Evolutionary conservation across 2,888 invertebrate genomes (phyloP).

Genomic region (Polylopha cassiicola): DNA sequence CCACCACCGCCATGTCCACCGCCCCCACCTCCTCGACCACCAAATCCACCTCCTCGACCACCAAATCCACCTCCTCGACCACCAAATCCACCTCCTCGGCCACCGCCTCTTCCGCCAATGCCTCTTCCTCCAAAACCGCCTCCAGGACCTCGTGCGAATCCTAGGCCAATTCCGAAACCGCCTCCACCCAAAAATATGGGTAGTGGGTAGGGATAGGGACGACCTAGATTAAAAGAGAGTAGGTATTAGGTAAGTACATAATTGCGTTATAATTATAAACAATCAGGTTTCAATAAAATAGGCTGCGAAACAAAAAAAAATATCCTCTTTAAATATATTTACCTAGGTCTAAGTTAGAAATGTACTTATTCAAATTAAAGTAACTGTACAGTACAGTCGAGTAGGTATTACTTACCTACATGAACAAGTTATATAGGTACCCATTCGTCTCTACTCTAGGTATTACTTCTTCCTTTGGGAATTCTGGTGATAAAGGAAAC

Average conservation of each 20-base stretch:
- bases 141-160: slow-evolving; percentile 2
- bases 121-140: slow-evolving; percentile 11
- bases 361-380: no score
- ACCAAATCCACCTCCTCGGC: slow-evolving; percentile 10
- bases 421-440: no score
- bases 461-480: no score
- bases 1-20: slow-evolving; percentile 6
- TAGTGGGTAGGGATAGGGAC: slow-evolving; percentile 13
- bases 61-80: slow-evolving; percentile 9
- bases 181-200: slow-evolving; percentile 15
- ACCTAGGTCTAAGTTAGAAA: no score
- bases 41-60: slow-evolving; percentile 1
- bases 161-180: slow-evolving; percentile 9
- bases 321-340: no score
- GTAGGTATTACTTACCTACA: no score
- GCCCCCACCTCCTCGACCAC: slow-evolving; percentile 12
- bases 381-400: no score
- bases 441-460: no score
- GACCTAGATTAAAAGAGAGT: no score
- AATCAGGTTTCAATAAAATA: background rate
- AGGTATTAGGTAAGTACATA: background rate
- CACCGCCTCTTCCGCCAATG: slow-evolving; percentile 11
- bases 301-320: no score
- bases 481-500: no score
- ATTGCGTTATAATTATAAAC: background rate